Percentiles rank a stretch among this genome's conserved stretches.
phyloP scores from a whole-genome alignment of 2,113 vertebrate species.

The Calidris pugnax region DNA sequence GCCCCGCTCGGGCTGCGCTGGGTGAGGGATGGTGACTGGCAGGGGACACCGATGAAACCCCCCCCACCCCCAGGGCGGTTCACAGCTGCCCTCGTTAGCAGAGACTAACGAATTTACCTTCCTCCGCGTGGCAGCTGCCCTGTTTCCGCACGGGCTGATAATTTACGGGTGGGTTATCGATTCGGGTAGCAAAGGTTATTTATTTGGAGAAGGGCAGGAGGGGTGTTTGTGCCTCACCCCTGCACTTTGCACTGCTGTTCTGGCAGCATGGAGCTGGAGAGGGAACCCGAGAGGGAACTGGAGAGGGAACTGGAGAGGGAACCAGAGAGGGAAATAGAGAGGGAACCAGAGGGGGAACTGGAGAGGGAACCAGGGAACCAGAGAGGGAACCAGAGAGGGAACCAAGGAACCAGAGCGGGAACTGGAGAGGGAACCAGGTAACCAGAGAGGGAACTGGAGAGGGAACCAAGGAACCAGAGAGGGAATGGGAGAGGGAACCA shows the following conservation, averaged over 20 bases:
- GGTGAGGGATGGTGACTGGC: not conserved
- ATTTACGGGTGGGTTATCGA: not conserved
- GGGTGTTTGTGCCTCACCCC: not conserved
- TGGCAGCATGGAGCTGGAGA: fast-evolving
- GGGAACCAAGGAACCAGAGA: not conserved
- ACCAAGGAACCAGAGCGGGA: not conserved
- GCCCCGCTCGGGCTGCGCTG: not conserved
- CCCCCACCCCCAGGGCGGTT: not conserved
- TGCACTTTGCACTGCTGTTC: not conserved
- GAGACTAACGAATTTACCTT: not conserved
- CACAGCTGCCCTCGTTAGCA: not conserved
- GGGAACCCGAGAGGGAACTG: not conserved
- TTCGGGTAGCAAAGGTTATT: conserved; percentile 49
- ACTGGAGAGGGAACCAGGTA: not conserved
- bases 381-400: too few species aligned
- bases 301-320: too few species aligned
- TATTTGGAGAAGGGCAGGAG: not conserved
- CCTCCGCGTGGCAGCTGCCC: not conserved
- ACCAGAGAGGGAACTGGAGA: not conserved
- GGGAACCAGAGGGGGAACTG: not conserved
- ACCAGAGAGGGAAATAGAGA: too few species aligned
- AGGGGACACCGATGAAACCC: not conserved
- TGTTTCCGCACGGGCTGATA: not conserved
- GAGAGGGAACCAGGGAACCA: not conserved
- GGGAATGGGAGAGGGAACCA: not conserved